These are phyloP conservation scores for Euzophera pinguis DNA, from an alignment of 2,888 invertebrate genomes.

Conservation along the genomic window DNA sequence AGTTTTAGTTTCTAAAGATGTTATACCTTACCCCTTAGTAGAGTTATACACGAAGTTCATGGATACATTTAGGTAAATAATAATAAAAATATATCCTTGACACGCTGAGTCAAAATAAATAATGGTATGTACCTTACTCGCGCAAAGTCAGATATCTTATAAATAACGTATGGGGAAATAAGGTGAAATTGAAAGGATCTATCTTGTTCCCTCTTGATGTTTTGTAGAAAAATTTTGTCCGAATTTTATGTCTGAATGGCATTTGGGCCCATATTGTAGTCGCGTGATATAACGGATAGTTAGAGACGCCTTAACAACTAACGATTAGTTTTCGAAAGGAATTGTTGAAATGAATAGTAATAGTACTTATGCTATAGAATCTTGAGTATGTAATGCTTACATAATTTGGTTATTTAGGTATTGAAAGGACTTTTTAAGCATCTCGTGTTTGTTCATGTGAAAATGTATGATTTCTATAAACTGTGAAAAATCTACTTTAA, in stretches of 20 bases:
- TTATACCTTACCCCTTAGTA: too few species aligned
- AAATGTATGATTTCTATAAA: too few species aligned
- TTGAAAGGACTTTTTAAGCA: too few species aligned
- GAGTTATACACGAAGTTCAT: too few species aligned
- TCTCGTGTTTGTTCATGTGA: too few species aligned
- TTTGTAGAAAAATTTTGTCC: not conserved
- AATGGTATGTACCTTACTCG: not conserved
- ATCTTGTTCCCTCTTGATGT: not conserved
- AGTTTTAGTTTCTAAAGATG: too few species aligned
- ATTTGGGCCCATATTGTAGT: conserved; percentile 13
- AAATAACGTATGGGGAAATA: not conserved
- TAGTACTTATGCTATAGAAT: too few species aligned
- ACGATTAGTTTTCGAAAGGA: conserved; percentile 5
- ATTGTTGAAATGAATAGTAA: not conserved
- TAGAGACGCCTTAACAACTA: not conserved
- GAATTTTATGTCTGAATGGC: conserved; percentile 17
- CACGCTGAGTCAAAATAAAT: not conserved
- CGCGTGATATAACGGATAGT: conserved; percentile 12
- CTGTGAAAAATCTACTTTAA: too few species aligned
- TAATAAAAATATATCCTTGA: not conserved
- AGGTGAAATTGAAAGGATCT: conserved; percentile 10
- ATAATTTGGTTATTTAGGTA: too few species aligned
- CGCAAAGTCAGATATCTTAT: not conserved
- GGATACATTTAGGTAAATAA: too few species aligned
- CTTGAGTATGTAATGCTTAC: too few species aligned